Conservation (phyloP, 2,797 vertebrate species). For the Hydrophis major region DNA sequence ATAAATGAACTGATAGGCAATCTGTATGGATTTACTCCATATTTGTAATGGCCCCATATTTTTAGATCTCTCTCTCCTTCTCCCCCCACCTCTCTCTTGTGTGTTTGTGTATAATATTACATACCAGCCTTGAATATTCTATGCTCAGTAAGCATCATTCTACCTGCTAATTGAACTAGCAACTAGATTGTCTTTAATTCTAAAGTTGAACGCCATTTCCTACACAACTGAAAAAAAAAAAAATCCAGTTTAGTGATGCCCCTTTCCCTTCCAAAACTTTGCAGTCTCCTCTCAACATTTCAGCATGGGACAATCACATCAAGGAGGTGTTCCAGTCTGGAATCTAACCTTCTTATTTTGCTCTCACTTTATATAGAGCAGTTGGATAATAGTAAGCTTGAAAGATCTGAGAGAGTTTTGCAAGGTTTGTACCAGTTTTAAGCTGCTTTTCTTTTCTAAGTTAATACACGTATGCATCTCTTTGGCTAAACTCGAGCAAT, state of each 20-base stretch:
- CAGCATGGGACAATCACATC: not conserved
- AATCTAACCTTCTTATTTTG: not conserved
- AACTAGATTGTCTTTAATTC: not conserved
- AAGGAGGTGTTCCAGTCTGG: not conserved
- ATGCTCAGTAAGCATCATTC: not conserved
- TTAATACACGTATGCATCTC: not conserved
- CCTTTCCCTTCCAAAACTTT: not conserved
- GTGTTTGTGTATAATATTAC: not conserved
- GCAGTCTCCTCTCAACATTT: accelerated
- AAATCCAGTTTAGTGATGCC: not conserved
- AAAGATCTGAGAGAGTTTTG: not conserved
- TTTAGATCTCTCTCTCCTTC: not conserved
- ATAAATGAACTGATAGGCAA: not conserved
- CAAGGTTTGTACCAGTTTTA: not conserved
- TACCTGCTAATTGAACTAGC: not conserved
- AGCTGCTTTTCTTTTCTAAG: not conserved
- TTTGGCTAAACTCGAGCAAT: not conserved
- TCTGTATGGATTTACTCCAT: not conserved
- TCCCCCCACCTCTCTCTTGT: not conserved
- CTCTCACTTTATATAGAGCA: not conserved
- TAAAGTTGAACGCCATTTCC: not conserved
- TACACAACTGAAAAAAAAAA: not conserved
- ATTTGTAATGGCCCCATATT: not conserved
- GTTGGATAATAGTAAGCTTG: accelerated
- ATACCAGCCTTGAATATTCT: not conserved